Percentiles rank a stretch among this genome's conserved stretches.
These are phyloP conservation scores for Zoroaster sp. DNA, from an alignment of 53 echinoderm and acorn worm species.

Conservation along the genomic window DNA sequence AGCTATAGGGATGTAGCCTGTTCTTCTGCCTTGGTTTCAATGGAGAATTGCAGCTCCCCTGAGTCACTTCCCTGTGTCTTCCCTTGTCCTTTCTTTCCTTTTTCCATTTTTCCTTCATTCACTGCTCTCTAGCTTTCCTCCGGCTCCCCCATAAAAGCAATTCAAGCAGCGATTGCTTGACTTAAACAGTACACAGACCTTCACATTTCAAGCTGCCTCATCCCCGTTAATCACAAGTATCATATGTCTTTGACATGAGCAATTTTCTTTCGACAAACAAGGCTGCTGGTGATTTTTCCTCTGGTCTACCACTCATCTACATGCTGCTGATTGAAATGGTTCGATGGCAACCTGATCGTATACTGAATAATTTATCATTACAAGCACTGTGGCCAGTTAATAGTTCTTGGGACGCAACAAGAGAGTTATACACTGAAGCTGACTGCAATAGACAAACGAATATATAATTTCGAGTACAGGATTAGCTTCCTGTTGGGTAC, in stretches of 20 bases:
- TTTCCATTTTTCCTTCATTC: background rate
- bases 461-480: too few species aligned
- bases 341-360: conserved; percentile 37
- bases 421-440: too few species aligned
- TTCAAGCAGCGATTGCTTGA: background rate
- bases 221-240: conserved; percentile 40
- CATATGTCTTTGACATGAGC: conserved; percentile 35
- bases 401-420: too few species aligned
- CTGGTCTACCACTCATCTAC: conserved; percentile 10
- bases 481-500: too few species aligned
- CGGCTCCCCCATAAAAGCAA: background rate
- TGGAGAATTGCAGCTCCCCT: background rate
- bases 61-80: background rate
- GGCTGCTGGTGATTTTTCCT: background rate
- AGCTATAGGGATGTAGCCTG: background rate
- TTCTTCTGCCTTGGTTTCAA: background rate
- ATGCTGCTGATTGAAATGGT: conserved; percentile 37
- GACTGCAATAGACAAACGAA: too few species aligned
- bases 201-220: background rate
- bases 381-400: too few species aligned
- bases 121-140: background rate
- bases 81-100: background rate
- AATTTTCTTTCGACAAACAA: conserved; percentile 54
- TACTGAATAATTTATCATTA: conserved; percentile 43
- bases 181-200: conserved; percentile 28